Evolutionary conservation across 2,888 invertebrate genomes (phyloP).

Genomic region (Noctua comes): DNA sequence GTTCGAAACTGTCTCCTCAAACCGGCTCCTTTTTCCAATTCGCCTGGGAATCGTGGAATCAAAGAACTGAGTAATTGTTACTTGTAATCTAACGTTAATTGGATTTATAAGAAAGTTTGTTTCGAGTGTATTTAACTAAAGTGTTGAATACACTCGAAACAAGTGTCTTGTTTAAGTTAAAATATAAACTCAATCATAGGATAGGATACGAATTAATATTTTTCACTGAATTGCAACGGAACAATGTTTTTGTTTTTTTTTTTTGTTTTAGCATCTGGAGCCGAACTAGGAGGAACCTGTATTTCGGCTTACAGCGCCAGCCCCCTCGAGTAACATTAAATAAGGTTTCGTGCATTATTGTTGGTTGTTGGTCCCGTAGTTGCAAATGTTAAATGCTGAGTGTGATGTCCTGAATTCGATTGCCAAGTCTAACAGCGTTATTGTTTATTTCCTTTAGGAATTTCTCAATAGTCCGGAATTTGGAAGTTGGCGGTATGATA

Average conservation of each 20-base stretch:
- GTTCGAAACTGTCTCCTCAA: conserved; percentile 7
- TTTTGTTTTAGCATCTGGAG: no score
- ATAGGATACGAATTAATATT: not conserved
- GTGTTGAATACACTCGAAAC: no score
- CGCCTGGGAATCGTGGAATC: conserved; percentile 15
- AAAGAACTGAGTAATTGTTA: conserved; percentile 15
- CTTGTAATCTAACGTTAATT: conserved; percentile 6
- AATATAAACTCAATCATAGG: not conserved
- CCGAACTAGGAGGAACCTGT: no score
- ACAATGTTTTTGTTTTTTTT: no score
- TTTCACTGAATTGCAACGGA: not conserved
- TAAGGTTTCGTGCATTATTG: no score
- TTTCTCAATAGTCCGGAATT: not conserved
- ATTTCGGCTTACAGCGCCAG: no score
- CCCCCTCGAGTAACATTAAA: no score
- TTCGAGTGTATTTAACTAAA: not conserved
- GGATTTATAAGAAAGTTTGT: conserved; percentile 7
- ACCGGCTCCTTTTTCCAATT: conserved; percentile 24
- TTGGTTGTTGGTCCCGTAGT: not conserved
- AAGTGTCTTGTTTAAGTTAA: not conserved
- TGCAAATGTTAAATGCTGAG: not conserved
- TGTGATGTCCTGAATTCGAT: not conserved
- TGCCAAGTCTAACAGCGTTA: not conserved
- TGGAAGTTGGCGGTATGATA: not conserved
- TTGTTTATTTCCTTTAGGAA: not conserved